Evolutionary conservation across 2,888 invertebrate species (phyloP), one percentile per base, ranked within the genome.

Genomic region (Linnaemya tessellans): DNA sequence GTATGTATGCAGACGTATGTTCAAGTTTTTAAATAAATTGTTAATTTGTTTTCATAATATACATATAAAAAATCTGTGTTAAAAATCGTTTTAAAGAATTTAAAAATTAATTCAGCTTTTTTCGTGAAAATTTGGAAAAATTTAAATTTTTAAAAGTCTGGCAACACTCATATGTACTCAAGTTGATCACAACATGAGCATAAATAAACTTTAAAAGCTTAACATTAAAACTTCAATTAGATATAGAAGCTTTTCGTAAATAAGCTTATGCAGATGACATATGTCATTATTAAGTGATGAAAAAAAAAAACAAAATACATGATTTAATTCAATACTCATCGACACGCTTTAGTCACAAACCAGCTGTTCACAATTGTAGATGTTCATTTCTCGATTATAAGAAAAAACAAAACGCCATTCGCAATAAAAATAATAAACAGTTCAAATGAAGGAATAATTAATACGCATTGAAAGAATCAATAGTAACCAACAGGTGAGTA

Each of bases 361-460:
- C 80, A 80, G 73, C 80, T 80, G 80, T 41, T 70, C n/a, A 64
- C 56, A 15, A 18, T 22, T 56, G 64, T 54, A 35, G 38, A 68
- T 22, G 41, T 43, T n/a, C n/a, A n/a, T n/a, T n/a, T n/a, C n/a
- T n/a, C n/a, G 25, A 18, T 46, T 49, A 20, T 30, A 30, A 43
- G n/a, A 25, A n/a, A 15, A 41, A 35, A 38, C 3, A 41, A 15
- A 41, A n/a, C 13, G 4, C 3, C 20, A 68, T 15, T 60, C 4
- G 22, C 22, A 46, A 38, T 41, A 22, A 68, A 15, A n/a, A 58
- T 2, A 15, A 4, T 3, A 46, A 46, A 46, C 41, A 56, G 18
- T 46, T 54, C 25, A 56, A 65, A 38, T 25, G 9, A 22, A 25
- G 41, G 7, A 18, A 25, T 30, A 25, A 41, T 30, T 22, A 22